Base-by-base conservation (phyloP, 1,140 invertebrate genomes). In the Andricus grossulariae region DNA sequence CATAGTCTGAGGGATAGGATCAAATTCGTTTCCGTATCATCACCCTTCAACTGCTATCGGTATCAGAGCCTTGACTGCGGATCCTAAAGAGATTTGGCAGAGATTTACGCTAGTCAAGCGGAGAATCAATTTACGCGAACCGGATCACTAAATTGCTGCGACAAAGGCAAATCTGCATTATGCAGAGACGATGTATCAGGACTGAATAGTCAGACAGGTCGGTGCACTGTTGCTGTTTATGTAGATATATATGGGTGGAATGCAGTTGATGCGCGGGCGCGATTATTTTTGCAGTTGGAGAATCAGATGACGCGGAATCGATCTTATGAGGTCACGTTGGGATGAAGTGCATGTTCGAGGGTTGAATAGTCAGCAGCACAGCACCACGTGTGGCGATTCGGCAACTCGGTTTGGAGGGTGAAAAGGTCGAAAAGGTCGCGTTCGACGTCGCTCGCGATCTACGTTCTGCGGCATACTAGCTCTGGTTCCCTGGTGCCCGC, bases 381-480 rank as follows among this genome's bases (percentile, higher is more conserved):
- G 18, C 45, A 76, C 39, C 66, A 72, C n/a, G 19, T 54, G 70
- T 50, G 70, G 12, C 74, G 71, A 74, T 50, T 72, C 49, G 74
- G 70, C 19, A 25, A n/a, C 19, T 74, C 70, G 50, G 55, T 19
- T 50, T 74, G 50, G 74, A 70, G 50, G 73, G 13, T 50, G n/a
- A 57, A 71, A 51, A 73, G 75, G 32, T 70, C 45, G 55, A 72
- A 80, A 74, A 77, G 79, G 76, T 50, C 39, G 71, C 50, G 80
- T 77, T 76, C 73, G 82, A 82, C 86, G 88, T 88, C 87, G 82
- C 84, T 85, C 86, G 82, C 88, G 87, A 88, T 82, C 88, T 88
- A 86, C 86, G 88, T 85, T 89, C 88, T 86, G 87, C 89, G 87
- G 85, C 89, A 84, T 81, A 91, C 90, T 90, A 90, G 88, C 85